Base-by-base conservation (phyloP, 2,888 invertebrate genomes). In the Fragum fragum region DNA sequence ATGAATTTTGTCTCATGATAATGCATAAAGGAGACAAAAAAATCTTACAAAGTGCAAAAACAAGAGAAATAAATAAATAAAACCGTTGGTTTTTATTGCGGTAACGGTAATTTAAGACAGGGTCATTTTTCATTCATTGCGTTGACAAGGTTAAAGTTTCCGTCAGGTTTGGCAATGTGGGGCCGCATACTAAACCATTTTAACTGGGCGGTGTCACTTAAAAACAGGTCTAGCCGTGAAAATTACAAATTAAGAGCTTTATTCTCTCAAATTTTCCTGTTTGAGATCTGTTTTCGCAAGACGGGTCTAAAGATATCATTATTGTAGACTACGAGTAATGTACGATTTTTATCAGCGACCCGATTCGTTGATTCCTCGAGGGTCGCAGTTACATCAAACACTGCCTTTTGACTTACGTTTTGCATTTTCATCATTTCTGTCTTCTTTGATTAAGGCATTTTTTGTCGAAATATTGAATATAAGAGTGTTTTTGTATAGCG, bases 71-170 rank as follows among this genome's bases (percentile, higher is more conserved):
- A 47, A 47, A 47, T 47, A 47, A 47, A 47, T 18, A 14, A 57
- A 57, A 57, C 23, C 11, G 57, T 57, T 57, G 26, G 26, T 57
- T 21, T 57, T 21, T 57, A 23, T 61, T 9, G 61, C 61, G 61
- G 61, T 61, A 32, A 61, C 21, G 57, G 61, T 21, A 26, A 32
- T 29, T 61, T 61, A n/a, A 61, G 61, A 61, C 61, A 61, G 61
- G 32, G 1, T 61, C 28, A 61, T 61, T 61, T 32, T 26, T 61
- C 61, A 32, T 61, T 32, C 29, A 18, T 26, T 28, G 16, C 29
- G 28, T 18, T 61, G 61, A 61, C 61, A 61, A 61, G 61, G 61
- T 61, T 61, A 61, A 61, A 61, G 61, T 61, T 61, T 61, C 61
- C 61, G 61, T 61, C 61, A 61, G 61, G n/a, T 61, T 61, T 57